phyloP scores from a whole-genome alignment of 2,113 vertebrate species.

The Sinocyclocheilus anshuiensis region DNA sequence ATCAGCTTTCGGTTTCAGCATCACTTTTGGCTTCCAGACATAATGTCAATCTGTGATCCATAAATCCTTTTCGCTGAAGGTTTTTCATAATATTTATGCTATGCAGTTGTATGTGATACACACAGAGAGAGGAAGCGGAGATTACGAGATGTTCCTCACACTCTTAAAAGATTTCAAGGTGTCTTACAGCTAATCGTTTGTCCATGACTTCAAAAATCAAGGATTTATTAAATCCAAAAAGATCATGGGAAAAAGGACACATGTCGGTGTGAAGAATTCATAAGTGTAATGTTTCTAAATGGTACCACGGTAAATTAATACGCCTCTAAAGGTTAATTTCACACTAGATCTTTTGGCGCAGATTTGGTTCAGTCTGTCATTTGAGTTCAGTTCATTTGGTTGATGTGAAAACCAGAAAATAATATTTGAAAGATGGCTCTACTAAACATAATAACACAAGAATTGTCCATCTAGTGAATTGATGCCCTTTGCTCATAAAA shows the following conservation, averaged over 20 bases:
- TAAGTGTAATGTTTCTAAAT: slow-evolving; percentile 26
- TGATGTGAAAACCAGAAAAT: neutral
- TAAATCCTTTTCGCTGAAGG: slow-evolving; percentile 57
- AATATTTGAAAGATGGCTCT: neutral
- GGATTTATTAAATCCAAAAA: slow-evolving; percentile 29
- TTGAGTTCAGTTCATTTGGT: neutral
- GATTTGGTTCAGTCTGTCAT: too few relatives aligned
- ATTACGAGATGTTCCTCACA: slow-evolving; percentile 37
- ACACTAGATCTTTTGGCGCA: neutral
- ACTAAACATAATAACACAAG: neutral
- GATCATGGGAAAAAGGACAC: slow-evolving; percentile 48
- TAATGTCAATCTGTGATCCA: slow-evolving; percentile 57
- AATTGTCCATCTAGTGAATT: neutral
- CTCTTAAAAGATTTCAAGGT: slow-evolving; percentile 46
- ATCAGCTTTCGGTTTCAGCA: slow-evolving; percentile 62
- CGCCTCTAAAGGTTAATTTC: neutral
- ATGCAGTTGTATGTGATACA: slow-evolving; percentile 58
- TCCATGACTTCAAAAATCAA: slow-evolving; percentile 21
- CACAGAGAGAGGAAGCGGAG: slow-evolving; percentile 20
- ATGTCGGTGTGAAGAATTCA: slow-evolving; percentile 15
- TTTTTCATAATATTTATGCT: slow-evolving; percentile 69
- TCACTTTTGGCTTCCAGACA: slow-evolving; percentile 58
- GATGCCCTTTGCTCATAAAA: slow-evolving; percentile 2
- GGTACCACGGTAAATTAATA: neutral
- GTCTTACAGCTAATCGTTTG: slow-evolving; percentile 16